Percentiles rank a stretch among this genome's conserved stretches.
Evolutionary conservation across 2,888 invertebrate genomes (phyloP).

Genomic region (Leptopilina drosophilae): DNA sequence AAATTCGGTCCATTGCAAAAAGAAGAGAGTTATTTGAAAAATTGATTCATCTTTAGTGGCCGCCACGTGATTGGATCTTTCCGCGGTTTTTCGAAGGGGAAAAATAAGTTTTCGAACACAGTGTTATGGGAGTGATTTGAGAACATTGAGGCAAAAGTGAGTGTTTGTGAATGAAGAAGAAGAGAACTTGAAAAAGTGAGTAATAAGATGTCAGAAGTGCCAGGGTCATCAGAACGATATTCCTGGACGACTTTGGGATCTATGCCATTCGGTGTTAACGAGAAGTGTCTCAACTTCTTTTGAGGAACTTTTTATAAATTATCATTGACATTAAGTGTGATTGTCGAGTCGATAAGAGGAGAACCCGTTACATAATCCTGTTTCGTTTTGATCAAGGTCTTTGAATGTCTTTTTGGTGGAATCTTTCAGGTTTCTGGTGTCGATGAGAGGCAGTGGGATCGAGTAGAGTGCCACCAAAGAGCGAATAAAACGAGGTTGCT

Average conservation of each 20-base stretch:
- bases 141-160: neutral
- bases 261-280: constrained; percentile 30
- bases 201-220: constrained; percentile 16
- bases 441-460: constrained; percentile 18
- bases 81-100: too few relatives aligned
- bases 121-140: neutral
- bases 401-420: constrained; percentile 21
- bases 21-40: neutral
- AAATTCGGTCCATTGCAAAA: neutral
- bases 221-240: constrained; percentile 20
- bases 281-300: constrained; percentile 15
- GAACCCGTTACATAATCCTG: constrained; percentile 14
- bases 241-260: constrained; percentile 41
- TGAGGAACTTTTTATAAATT: neutral
- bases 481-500: constrained; percentile 22
- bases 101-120: too few relatives aligned
- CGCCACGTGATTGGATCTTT: too few relatives aligned
- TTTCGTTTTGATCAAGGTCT: neutral
- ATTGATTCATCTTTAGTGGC: neutral
- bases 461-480: neutral
- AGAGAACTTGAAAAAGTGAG: constrained; percentile 3
- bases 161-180: constrained; percentile 44
- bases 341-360: neutral
- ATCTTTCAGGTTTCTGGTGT: constrained; percentile 18
- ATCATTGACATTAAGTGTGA: constrained; percentile 11